These are phyloP conservation scores for Heliconius sara DNA, from an alignment of 2,888 invertebrate genomes.

Conservation along the genomic window DNA sequence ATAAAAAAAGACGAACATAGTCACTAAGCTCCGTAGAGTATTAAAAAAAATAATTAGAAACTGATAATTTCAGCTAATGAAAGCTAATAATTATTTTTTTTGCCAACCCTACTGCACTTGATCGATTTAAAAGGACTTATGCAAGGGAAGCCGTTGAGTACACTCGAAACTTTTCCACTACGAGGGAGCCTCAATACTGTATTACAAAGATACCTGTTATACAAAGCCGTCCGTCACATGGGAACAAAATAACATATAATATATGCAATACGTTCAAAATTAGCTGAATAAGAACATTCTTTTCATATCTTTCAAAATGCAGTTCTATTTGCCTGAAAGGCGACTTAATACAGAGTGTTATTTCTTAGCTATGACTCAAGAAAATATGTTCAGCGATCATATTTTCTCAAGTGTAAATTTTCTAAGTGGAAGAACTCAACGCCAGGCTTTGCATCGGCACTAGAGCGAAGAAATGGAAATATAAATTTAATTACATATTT, in stretches of 20 bases:
- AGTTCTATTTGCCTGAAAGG: too few species aligned
- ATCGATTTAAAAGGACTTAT: constrained; percentile 40
- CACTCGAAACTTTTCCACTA: constrained; percentile 36
- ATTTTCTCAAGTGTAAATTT: too few species aligned
- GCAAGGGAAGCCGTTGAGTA: constrained; percentile 41
- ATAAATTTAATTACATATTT: too few species aligned
- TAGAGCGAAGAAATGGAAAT: too few species aligned
- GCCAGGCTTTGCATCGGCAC: too few species aligned
- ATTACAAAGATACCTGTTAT: constrained; percentile 26
- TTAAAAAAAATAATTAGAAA: not conserved
- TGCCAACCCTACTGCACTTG: constrained; percentile 33
- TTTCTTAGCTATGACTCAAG: too few species aligned
- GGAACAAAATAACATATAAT: not conserved
- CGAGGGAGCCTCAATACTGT: constrained; percentile 28
- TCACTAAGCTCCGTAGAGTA: not conserved
- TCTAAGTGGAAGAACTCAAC: too few species aligned
- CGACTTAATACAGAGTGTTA: too few species aligned
- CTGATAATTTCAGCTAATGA: too few species aligned
- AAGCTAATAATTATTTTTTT: not conserved
- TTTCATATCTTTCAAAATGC: too few species aligned
- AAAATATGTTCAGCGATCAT: too few species aligned
- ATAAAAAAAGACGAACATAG: not conserved
- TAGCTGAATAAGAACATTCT: not conserved
- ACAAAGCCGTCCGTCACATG: constrained; percentile 7
- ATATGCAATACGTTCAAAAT: constrained; percentile 3